phyloP scores from a whole-genome alignment of 2,113 vertebrate genomes.

The Copsychus sechellarum region DNA sequence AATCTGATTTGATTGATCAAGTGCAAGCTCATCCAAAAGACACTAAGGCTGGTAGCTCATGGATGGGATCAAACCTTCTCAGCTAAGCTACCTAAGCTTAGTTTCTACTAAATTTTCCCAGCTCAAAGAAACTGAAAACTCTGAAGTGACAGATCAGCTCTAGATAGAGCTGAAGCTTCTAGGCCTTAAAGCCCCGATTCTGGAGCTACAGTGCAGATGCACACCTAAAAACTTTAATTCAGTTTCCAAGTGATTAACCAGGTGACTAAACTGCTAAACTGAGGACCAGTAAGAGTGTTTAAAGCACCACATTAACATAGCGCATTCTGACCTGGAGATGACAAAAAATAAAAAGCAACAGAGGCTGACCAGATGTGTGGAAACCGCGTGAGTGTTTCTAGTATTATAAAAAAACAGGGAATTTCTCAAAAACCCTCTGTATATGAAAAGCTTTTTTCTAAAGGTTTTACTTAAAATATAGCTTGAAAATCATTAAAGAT shows the following conservation, averaged over 20 bases:
- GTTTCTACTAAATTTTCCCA: not conserved
- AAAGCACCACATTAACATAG: not conserved
- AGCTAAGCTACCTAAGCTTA: not conserved
- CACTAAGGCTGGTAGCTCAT: not conserved
- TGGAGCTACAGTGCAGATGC: not conserved
- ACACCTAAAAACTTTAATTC: not conserved
- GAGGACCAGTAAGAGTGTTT: not conserved
- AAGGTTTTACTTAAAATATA: no score
- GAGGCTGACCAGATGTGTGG: not conserved
- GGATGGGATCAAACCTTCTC: not conserved
- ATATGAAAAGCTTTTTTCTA: not conserved
- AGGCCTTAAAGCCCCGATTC: not conserved
- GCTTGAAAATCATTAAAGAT: not conserved
- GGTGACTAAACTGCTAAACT: not conserved
- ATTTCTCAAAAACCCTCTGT: no score
- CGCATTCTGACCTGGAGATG: not conserved
- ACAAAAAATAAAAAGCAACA: not conserved
- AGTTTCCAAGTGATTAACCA: not conserved
- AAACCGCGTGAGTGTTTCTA: not conserved
- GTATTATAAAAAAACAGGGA: accelerated
- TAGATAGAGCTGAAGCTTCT: not conserved
- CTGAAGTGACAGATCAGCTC: not conserved
- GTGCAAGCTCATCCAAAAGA: not conserved
- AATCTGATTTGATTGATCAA: not conserved
- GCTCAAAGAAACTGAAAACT: not conserved